phyloP scores from a whole-genome alignment of 2,888 invertebrate species.

The Epinotia nisella region DNA sequence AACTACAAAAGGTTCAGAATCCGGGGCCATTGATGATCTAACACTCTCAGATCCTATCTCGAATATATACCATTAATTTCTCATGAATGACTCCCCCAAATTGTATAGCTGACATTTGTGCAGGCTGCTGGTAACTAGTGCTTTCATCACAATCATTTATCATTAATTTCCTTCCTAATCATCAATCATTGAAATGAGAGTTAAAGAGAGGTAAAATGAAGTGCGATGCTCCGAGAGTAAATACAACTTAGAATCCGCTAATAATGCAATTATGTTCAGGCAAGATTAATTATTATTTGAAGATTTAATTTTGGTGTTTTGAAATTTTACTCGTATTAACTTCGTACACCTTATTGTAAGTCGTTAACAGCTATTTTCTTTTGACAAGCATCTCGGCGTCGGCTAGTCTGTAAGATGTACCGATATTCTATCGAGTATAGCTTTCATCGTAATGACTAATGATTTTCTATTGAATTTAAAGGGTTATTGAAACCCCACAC shows the following conservation, averaged over 20 bases:
- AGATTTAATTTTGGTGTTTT: constrained; percentile 33
- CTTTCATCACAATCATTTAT: constrained; percentile 81
- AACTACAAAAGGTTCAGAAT: constrained; percentile 32
- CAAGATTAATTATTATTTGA: constrained; percentile 75
- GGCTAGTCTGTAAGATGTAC: constrained; percentile 51
- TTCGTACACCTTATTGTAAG: constrained; percentile 19
- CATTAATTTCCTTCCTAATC: constrained; percentile 67
- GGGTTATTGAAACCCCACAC: constrained; percentile 49
- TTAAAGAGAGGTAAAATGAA: constrained; percentile 84
- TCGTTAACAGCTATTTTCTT: constrained; percentile 50
- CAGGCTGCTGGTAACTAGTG: constrained; percentile 62
- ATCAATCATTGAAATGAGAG: constrained; percentile 83
- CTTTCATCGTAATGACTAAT: constrained; percentile 54
- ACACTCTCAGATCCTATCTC: constrained; percentile 41
- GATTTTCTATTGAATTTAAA: constrained; percentile 63
- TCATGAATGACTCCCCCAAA: constrained; percentile 78
- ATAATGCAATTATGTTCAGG: constrained; percentile 74
- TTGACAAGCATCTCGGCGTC: constrained; percentile 58
- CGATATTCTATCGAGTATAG: constrained; percentile 20
- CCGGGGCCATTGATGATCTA: constrained; percentile 25
- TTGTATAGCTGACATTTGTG: constrained; percentile 73
- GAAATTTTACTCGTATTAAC: neutral
- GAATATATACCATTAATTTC: constrained; percentile 72
- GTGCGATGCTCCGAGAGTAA: constrained; percentile 72
- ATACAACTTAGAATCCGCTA: constrained; percentile 69